Evolutionary conservation across 2,888 invertebrate species (phyloP).

Genomic region (Drosophila mettleri): DNA sequence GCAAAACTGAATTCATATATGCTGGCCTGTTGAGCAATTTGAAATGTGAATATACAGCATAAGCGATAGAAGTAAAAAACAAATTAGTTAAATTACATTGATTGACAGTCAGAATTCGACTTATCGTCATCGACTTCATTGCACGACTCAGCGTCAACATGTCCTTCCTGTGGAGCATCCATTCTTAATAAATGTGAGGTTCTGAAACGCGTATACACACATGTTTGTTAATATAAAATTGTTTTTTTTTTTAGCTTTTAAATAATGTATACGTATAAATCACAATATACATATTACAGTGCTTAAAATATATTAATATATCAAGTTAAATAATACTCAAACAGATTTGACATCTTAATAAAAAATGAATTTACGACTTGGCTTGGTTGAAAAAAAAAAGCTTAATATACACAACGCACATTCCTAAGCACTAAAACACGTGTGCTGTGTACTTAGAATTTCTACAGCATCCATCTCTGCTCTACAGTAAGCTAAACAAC

Average conservation of each 20-base stretch:
- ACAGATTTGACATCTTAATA: background rate
- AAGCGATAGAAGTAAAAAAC: background rate
- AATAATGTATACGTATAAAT: background rate
- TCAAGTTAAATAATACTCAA: background rate
- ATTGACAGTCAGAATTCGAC: slow-evolving; percentile 68
- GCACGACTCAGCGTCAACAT: slow-evolving; percentile 60
- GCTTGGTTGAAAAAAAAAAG: background rate
- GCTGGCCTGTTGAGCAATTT: slow-evolving; percentile 70
- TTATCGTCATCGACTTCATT: slow-evolving; percentile 71
- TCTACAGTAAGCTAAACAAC: background rate
- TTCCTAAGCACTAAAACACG: slow-evolving; percentile 31
- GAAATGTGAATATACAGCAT: background rate
- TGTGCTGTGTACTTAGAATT: slow-evolving; percentile 12
- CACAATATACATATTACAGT: background rate
- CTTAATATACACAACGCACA: slow-evolving; percentile 7
- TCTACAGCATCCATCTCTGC: background rate
- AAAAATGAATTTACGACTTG: slow-evolving; percentile 3
- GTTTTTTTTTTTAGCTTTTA: background rate
- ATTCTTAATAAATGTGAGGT: slow-evolving; percentile 51
- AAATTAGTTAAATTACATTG: slow-evolving; percentile 53
- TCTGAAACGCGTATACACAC: slow-evolving; percentile 29
- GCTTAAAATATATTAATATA: background rate
- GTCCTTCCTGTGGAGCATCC: slow-evolving; percentile 68
- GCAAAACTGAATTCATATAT: slow-evolving; percentile 83
- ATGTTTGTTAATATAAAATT: slow-evolving; percentile 8